Base-by-base conservation (phyloP, 2,888 invertebrate species). In the Lycia hirtaria region DNA sequence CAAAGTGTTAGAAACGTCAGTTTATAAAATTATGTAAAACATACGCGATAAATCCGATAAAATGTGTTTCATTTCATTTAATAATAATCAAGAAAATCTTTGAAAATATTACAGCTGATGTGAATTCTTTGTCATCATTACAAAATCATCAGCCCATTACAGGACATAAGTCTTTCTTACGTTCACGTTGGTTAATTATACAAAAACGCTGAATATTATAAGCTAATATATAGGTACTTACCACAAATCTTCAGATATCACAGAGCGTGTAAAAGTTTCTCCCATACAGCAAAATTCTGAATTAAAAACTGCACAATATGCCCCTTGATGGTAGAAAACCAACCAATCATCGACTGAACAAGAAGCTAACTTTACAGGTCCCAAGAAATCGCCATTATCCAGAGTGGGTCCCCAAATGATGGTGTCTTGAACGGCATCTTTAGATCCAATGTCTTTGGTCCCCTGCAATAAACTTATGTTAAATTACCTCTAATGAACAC, bases 391-490 rank as follows among this genome's bases (percentile, higher is more conserved):
- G 17, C 20, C 24, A 4, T 37, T 44, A 9, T 53, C 47, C 0
- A 17, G 19, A 7, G 58, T 52, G 1, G 56, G 58, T 4, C 65
- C 62, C 32, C 56, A 65, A 12, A 65, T 38, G 3, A 62, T 17
- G 7, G 58, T 62, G 3, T 62, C 56, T 35, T 56, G 54, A 4
- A 50, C 15, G 5, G 6, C 24, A 4, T 24, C 35, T 22, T 26
- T 24, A 35, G 33, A 6, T 41, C 53, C 40, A 17, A 22, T 33
- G n/a, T 44, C 30, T 22, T 41, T 20, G 9, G 22, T 37, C 4
- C n/a, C 38, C 43, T 59, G 49, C 12, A 54, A 40, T 40, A 24
- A 56, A 45, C 47, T 22, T 20, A 7, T 14, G 14, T 20, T 20
- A n/a, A 19, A 40, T 37, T 24, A 41, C 48, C n/a, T 44, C 38